Percentiles rank a stretch among this genome's conserved stretches.
phyloP scores from a whole-genome alignment of 2,888 invertebrate species.

The Clitarchus hookeri region DNA sequence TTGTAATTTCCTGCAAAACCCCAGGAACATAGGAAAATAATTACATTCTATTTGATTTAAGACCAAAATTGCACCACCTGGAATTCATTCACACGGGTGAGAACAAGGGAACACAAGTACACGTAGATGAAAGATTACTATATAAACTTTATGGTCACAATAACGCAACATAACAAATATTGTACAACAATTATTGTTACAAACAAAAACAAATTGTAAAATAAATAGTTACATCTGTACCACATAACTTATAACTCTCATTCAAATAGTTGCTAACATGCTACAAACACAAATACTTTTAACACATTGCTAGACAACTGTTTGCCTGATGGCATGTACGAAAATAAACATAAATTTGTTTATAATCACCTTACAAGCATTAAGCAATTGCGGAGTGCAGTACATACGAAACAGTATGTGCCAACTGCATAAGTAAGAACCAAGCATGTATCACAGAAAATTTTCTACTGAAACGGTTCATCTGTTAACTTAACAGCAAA shows the following conservation, averaged over 20 bases:
- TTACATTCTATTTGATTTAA: too few species aligned
- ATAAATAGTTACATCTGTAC: slow-evolving; percentile 14
- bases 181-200: not conserved
- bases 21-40: too few species aligned
- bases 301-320: not conserved
- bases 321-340: not conserved
- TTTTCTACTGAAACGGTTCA: not conserved
- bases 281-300: not conserved
- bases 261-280: not conserved
- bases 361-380: not conserved
- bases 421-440: not conserved
- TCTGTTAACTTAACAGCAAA: too few species aligned
- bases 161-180: slow-evolving; percentile 8
- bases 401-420: too few species aligned
- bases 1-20: too few species aligned
- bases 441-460: not conserved
- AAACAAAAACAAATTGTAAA: not conserved
- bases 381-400: not conserved
- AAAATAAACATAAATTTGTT: not conserved
- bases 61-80: too few species aligned
- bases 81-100: too few species aligned
- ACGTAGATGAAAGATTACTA: not conserved
- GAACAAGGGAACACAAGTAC: not conserved
- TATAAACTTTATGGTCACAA: slow-evolving; percentile 3
- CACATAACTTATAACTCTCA: not conserved